Base-by-base conservation (phyloP, 2,888 invertebrate genomes). In the Mesorhabditis sp. region DNA sequence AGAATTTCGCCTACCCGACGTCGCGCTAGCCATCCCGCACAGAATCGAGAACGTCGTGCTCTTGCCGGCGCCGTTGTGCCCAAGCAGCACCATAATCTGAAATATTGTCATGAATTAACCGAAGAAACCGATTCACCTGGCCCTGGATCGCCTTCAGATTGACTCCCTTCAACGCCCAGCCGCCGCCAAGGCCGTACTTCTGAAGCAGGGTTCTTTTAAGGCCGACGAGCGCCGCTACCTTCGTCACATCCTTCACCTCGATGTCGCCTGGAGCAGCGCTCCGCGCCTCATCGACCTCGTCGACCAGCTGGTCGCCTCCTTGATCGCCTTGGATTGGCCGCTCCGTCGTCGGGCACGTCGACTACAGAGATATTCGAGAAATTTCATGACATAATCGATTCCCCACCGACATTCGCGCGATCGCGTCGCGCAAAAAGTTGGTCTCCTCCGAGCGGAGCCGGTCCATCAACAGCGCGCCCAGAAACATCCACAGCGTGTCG, bases 41-140 rank as follows among this genome's bases (percentile, higher is more conserved):
- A 80, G 73, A 67, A 77, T 75, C 7, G 77, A 70, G 68, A 80
- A 80, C 1, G 80, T 80, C 58, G 82, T 82, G 70, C 75, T 75
- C 28, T 28, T 28, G 28, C 28, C 28, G 28, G 28, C 28, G 28
- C 28, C 28, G 28, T 28, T 28, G 28, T 67, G 84, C 44, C 84
- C 84, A n/a, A 84, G 79, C 10, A 84, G 75, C 15, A 83, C 82
- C 2, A 83, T 77, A 0, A 82, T 76, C 80, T 80, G 43, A 43
- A 45, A 0, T 6, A 43, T 62, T 13, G 13, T 10, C 4, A 2
- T 28, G 28, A 1, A 2, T 28, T 28, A 28, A 28, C 28, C 28
- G 28, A 28, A 28, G 28, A 28, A 28, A 28, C 28, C 1, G 28
- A 28, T 28, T 28, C 5, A 79, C 81, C 70, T 82, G 80, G 66